Percentiles rank a stretch among this genome's conserved stretches.
Evolutionary conservation across 2,113 vertebrate species (phyloP).

Genomic region (Prolemur simus): DNA sequence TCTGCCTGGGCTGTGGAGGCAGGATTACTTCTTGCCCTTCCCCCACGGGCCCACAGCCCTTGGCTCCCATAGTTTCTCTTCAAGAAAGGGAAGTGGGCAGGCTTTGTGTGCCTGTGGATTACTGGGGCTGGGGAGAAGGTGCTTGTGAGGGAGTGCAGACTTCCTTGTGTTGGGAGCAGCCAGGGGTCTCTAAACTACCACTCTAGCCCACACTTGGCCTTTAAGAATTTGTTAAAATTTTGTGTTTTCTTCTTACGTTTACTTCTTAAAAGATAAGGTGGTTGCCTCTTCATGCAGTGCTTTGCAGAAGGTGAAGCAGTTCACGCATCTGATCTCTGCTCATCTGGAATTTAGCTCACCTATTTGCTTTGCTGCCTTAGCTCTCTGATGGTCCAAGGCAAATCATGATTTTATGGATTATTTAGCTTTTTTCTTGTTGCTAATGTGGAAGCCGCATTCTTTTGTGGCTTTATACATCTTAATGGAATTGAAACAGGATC

Average conservation of each 20-base stretch:
- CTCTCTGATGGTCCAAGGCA: neutral
- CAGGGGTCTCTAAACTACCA: neutral
- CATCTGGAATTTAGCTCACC: neutral
- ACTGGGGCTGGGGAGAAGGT: neutral
- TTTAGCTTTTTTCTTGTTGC: neutral
- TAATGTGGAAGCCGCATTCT: neutral
- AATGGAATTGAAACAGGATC: neutral
- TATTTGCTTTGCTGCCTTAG: neutral
- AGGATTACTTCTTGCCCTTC: neutral
- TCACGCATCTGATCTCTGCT: neutral
- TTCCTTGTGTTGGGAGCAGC: neutral
- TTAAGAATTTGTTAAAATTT: neutral
- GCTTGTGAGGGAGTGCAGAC: neutral
- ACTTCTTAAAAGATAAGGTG: too few species aligned
- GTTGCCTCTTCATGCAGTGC: neutral
- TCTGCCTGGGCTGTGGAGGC: neutral
- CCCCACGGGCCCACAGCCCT: neutral
- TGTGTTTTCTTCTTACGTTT: neutral
- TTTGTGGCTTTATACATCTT: neutral
- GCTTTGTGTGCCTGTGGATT: neutral
- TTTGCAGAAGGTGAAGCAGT: neutral
- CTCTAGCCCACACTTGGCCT: neutral
- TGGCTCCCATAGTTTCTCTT: neutral
- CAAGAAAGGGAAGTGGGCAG: neutral
- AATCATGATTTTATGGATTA: neutral